Conservation (phyloP, 2,113 vertebrate species). For the Canis aureus region DNA sequence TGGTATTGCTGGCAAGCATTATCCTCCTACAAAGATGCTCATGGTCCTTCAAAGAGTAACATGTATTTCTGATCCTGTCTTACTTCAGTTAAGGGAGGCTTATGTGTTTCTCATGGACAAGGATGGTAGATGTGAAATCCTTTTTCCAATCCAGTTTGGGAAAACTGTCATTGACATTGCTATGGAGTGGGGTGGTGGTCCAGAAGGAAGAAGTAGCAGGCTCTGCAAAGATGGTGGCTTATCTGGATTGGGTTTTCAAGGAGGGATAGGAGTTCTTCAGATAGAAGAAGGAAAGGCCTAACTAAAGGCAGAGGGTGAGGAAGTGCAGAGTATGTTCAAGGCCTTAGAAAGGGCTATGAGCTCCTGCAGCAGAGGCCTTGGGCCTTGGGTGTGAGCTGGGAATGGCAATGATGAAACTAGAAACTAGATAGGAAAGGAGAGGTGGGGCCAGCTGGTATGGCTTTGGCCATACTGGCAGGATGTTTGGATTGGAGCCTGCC, state of each 20-base stretch:
- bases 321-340: background rate
- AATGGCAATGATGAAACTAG: background rate
- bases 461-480: background rate
- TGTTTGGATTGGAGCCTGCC: background rate
- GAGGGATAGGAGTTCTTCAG: background rate
- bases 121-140: background rate
- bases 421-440: background rate
- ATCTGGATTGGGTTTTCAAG: conserved; percentile 2
- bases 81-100: background rate
- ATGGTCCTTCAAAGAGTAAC: background rate
- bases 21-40: background rate
- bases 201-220: background rate
- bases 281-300: background rate
- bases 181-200: background rate
- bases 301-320: background rate
- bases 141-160: background rate
- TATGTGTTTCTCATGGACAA: background rate
- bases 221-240: background rate
- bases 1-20: background rate
- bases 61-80: background rate
- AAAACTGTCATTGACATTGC: background rate
- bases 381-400: background rate
- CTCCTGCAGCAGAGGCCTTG: background rate
- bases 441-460: background rate
- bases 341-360: background rate